Conservation (phyloP, 2,888 invertebrate genomes). For the Macrosiphum euphorbiae region DNA sequence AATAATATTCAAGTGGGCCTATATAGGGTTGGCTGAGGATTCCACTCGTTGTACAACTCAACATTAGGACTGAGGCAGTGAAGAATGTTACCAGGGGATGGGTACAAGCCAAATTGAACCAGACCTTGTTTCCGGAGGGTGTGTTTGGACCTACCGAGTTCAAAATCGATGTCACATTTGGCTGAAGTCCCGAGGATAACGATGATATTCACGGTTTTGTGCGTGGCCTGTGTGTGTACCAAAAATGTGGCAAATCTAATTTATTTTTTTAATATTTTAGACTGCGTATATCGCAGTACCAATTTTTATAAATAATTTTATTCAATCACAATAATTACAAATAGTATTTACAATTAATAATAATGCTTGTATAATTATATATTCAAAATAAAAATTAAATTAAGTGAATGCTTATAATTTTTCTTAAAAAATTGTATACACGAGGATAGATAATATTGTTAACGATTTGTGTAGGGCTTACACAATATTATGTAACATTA, state of each 20-base stretch:
- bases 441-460: neutral
- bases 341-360: neutral
- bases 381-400: neutral
- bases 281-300: neutral
- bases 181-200: slow-evolving; percentile 46
- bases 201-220: slow-evolving; percentile 44
- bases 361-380: neutral
- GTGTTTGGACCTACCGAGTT: slow-evolving; percentile 31
- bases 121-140: slow-evolving; percentile 58
- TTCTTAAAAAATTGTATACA: neutral
- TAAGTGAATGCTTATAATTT: neutral
- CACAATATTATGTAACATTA: neutral
- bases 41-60: neutral
- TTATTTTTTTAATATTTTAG: neutral
- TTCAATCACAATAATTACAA: neutral
- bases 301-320: neutral
- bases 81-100: slow-evolving; percentile 15
- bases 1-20: slow-evolving; percentile 23
- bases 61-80: neutral
- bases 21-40: neutral
- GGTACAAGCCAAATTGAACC: slow-evolving; percentile 62
- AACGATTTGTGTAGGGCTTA: too few relatives aligned
- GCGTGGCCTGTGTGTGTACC: neutral
- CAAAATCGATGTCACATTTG: slow-evolving; percentile 62
- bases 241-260: neutral